A percentile compares a stretch with the other conserved stretches of the same genome.
Conservation (phyloP, 2,797 vertebrate genomes). For the Parauchenoglanis punctatus region DNA sequence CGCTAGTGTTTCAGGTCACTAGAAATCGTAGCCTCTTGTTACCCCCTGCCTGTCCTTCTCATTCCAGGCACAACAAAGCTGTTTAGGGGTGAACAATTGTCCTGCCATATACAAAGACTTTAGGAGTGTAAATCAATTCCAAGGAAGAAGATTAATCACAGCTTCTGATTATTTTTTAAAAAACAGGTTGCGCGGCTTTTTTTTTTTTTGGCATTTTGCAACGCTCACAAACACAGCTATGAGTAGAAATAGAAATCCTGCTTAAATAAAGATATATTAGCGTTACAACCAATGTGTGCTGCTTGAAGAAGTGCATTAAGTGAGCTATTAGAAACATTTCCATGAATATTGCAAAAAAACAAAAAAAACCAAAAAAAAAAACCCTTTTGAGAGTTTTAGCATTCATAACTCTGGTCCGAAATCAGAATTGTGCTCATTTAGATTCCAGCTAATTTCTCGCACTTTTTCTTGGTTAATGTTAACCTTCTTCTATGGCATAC, state of each 20-base stretch:
- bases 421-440: neutral
- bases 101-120: constrained; percentile 55
- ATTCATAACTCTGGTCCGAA: neutral
- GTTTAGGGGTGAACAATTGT: constrained; percentile 66
- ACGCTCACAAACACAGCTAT: neutral
- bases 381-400: neutral
- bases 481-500: neutral
- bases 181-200: neutral
- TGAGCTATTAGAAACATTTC: neutral
- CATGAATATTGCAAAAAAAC: neutral
- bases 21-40: constrained; percentile 65
- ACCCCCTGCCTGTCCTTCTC: constrained; percentile 62
- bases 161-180: constrained; percentile 34
- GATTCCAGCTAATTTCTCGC: neutral
- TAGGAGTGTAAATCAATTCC: constrained; percentile 58
- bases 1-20: constrained; percentile 67
- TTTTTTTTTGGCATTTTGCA: neutral
- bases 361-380: neutral
- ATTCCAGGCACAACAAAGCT: constrained; percentile 69
- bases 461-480: neutral
- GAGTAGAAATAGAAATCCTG: neutral
- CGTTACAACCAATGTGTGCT: neutral
- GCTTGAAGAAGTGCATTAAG: neutral
- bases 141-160: constrained; percentile 62
- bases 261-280: neutral